Conservation (phyloP, 2,888 invertebrate genomes). For the Diarsia brunnea region DNA sequence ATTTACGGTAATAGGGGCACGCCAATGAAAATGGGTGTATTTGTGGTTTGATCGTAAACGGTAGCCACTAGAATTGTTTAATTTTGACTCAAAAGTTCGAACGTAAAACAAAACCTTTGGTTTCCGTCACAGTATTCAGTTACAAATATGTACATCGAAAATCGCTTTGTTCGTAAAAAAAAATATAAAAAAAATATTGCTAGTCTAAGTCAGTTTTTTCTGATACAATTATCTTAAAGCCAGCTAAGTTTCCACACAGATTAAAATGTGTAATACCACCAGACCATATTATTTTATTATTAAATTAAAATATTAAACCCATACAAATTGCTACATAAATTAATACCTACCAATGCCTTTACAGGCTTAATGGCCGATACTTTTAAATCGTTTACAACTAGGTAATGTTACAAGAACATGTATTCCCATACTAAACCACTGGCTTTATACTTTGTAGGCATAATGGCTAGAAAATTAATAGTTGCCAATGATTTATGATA, state of each 20-base stretch:
- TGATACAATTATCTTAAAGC: neutral
- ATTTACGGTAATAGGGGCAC: too few species aligned
- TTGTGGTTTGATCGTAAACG: neutral
- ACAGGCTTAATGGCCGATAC: constrained; percentile 41
- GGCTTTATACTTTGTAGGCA: constrained; percentile 46
- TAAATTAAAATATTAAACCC: constrained; percentile 39
- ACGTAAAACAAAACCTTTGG: neutral
- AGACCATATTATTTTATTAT: constrained; percentile 36
- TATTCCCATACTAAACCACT: constrained; percentile 43
- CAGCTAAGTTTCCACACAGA: neutral
- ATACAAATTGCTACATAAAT: constrained; percentile 41
- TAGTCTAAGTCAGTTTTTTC: neutral
- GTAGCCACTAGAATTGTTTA: neutral
- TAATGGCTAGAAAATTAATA: constrained; percentile 61
- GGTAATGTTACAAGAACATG: constrained; percentile 44
- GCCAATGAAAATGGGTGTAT: neutral
- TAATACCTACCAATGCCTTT: constrained; percentile 21
- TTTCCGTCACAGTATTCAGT: too few species aligned
- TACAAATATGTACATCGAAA: too few species aligned
- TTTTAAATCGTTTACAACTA: constrained; percentile 50
- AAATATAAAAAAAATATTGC: neutral
- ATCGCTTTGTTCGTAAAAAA: neutral
- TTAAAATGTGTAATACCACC: neutral
- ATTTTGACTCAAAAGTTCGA: neutral
- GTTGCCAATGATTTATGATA: constrained; percentile 59